A percentile compares a stretch with the other conserved stretches of the same genome.
Conservation (phyloP, 2,888 invertebrate genomes). For the Strigamia crassipes region DNA sequence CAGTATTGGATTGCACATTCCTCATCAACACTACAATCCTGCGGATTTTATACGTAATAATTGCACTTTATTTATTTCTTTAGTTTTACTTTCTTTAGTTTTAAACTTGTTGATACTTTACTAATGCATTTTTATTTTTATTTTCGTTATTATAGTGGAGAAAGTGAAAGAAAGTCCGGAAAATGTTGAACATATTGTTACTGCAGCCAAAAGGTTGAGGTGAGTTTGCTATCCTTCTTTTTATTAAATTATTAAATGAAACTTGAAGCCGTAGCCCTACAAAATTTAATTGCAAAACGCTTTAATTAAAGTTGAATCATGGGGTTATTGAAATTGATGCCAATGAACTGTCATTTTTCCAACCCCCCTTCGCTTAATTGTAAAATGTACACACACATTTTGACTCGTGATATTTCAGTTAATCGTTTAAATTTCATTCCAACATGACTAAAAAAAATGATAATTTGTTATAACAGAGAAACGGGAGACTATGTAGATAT, state of each 20-base stretch:
- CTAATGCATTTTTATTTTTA: neutral
- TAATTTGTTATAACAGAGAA: neutral
- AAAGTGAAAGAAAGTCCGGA: slow-evolving; percentile 74
- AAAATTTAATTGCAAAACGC: neutral
- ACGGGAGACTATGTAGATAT: neutral
- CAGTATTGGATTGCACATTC: slow-evolving; percentile 71
- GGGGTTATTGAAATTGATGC: neutral
- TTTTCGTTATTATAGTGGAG: slow-evolving; percentile 66
- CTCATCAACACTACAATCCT: slow-evolving; percentile 75
- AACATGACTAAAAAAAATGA: too few species aligned
- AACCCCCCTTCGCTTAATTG: too few species aligned
- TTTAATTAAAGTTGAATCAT: neutral
- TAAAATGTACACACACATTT: too few species aligned
- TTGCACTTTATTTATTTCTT: neutral
- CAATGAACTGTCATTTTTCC: neutral
- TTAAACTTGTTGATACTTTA: too few species aligned
- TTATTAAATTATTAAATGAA: neutral
- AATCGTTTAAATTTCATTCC: too few species aligned
- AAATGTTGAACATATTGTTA: slow-evolving; percentile 69
- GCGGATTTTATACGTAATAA: slow-evolving; percentile 79
- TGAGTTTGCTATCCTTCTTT: slow-evolving; percentile 54
- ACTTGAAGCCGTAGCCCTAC: neutral
- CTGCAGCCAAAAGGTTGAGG: slow-evolving; percentile 68
- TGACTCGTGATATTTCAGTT: too few species aligned
- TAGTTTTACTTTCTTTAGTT: too few species aligned